Conservation (phyloP, 2,888 invertebrate genomes). For the Coelogynopora nodosa region DNA sequence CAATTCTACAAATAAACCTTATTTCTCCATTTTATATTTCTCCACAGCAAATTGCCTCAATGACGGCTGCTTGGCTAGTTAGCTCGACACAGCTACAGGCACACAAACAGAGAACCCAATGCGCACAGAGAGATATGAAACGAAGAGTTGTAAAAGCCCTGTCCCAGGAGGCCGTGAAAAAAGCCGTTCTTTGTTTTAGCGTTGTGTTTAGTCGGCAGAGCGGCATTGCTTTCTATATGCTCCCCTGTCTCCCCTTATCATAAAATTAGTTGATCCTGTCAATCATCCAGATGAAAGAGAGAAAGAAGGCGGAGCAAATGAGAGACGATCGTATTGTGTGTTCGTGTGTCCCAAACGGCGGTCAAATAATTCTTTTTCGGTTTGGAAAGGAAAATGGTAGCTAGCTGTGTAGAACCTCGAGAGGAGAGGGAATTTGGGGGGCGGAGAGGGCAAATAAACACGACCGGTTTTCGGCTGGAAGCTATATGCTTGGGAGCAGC, state of each 20-base stretch:
- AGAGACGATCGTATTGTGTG: not conserved
- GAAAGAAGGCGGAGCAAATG: not conserved
- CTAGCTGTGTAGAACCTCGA: not conserved
- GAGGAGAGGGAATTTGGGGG: not conserved
- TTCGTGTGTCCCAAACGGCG: not conserved
- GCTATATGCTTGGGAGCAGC: not conserved
- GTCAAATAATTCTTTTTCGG: not conserved
- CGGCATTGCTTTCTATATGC: not conserved
- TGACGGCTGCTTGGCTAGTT: too few species aligned
- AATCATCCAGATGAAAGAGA: not conserved
- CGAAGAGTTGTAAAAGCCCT: not conserved
- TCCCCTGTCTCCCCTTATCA: not conserved
- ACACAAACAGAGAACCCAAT: not conserved
- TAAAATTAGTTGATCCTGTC: not conserved
- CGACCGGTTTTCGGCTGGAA: not conserved
- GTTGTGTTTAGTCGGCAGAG: not conserved
- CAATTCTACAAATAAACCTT: not conserved
- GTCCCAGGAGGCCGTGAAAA: not conserved
- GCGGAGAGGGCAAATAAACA: not conserved
- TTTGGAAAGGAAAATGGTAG: not conserved
- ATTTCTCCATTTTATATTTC: not conserved
- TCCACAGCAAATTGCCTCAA: not conserved
- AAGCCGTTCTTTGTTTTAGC: slow-evolving; percentile 11
- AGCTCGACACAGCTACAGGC: not conserved
- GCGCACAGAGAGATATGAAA: not conserved